These are phyloP conservation scores for Parazoanthus swiftii DNA, from an alignment of 92 coral and sea anemone species.

Conservation along the genomic window DNA sequence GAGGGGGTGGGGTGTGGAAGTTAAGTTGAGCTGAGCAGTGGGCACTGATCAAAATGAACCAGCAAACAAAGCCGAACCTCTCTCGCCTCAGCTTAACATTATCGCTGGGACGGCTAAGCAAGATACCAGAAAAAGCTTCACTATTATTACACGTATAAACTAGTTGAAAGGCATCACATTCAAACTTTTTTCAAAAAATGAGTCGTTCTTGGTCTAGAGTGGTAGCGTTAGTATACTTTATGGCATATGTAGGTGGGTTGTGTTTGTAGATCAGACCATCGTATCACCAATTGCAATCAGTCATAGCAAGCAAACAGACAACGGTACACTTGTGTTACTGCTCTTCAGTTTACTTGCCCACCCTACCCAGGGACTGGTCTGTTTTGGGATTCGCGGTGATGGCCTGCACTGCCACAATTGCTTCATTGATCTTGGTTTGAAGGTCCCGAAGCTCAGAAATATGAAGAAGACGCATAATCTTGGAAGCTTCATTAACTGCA, in stretches of 20 bases:
- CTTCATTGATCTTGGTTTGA: slow-evolving; percentile 94
- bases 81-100: no score
- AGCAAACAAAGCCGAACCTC: no score
- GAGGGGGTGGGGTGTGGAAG: no score
- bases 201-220: neutral
- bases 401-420: slow-evolving; percentile 93
- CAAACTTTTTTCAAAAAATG: neutral
- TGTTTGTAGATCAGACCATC: no score
- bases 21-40: no score
- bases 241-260: neutral
- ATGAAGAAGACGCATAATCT: slow-evolving; percentile 88
- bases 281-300: no score
- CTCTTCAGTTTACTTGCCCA: slow-evolving; percentile 58
- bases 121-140: no score
- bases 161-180: neutral
- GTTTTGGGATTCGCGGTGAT: slow-evolving; percentile 98
- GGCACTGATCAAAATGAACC: no score
- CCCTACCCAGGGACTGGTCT: slow-evolving; percentile 86
- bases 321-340: neutral
- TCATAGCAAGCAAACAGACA: neutral
- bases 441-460: slow-evolving; percentile 89
- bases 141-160: no score
- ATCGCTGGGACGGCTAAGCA: no score
- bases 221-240: neutral
- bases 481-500: slow-evolving; percentile 98